Evolutionary conservation across 1,140 invertebrate genomes (phyloP), one percentile per base, ranked within the genome.

Genomic region (Bombyx mandarina): DNA sequence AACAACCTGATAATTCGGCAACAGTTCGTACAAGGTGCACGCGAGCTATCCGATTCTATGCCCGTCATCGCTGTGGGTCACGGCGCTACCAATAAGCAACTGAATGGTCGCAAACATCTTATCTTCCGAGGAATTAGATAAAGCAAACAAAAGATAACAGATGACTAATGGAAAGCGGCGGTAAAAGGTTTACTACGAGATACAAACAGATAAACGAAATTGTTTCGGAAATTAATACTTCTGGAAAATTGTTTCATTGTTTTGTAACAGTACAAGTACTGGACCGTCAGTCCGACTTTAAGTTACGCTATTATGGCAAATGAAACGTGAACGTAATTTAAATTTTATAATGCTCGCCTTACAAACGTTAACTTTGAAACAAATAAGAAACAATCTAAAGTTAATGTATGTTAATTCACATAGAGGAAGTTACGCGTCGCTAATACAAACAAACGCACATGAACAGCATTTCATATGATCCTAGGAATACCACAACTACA

Each of bases 111-210:
- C 59, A 53, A 7, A 12, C 58, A 45, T 35, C 26, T 52, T 66
- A 69, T 66, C 67, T 56, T 60, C 49, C 43, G 55, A 67, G 56
- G 56, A 66, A 59, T 67, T 63, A 70, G 67, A 73, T 73, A 76
- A 73, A 60, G 44, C 48, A 54, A 54, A 50, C 57, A 42, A 53
- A 70, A 69, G 76, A 77, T 77, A 80, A 77, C 60, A 66, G 57
- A 68, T 77, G 71, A 77, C 66, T 78, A 74, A 77, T 61, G 62
- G 58, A 56, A 67, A 68, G 67, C 60, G 57, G 68, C 64, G 51
- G 56, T 57, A 56, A 66, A 62, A 57, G 62, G 53, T 53, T 66
- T 56, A 8, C 50, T 35, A 64, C 52, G 43, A 57, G 52, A 66
- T 53, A 67, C 35, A 54, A 46, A 8, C 42, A 48, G 22, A 48